Evolutionary conservation across 1,140 invertebrate genomes (phyloP).

Genomic region (Rhagoletis pomonella): DNA sequence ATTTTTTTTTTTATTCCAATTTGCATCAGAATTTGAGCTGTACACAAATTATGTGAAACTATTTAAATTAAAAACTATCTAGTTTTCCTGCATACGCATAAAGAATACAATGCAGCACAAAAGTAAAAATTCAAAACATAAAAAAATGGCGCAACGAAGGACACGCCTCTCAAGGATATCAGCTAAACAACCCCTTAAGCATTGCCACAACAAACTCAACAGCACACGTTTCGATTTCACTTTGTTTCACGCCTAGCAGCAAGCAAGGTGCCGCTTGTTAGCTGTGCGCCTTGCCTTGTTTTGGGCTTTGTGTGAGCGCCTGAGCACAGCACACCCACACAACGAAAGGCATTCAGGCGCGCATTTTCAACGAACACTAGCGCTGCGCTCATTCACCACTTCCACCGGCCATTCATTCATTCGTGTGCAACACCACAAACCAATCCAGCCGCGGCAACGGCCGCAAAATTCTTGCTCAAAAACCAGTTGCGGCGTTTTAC

Average conservation of each 20-base stretch:
- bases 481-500: not conserved
- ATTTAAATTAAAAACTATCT: not conserved
- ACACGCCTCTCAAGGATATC: conserved; percentile 46
- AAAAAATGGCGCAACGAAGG: conserved; percentile 34
- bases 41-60: not conserved
- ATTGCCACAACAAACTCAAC: not conserved
- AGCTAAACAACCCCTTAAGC: not conserved
- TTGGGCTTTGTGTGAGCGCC: not conserved
- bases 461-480: not conserved
- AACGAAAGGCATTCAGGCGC: conserved; percentile 9
- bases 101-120: not conserved
- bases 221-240: not conserved
- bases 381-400: conserved; percentile 26
- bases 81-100: not conserved
- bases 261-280: not conserved
- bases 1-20: not conserved
- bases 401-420: conserved; percentile 1
- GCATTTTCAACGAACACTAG: not conserved
- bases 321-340: conserved; percentile 24
- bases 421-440: not conserved
- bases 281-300: not conserved
- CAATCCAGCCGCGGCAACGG: not conserved
- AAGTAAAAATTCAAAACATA: conserved; percentile 4
- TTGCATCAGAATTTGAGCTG: not conserved
- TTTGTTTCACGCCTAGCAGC: not conserved